Base-by-base conservation (phyloP, 1,140 invertebrate genomes). In the Paramacrobiotus metropolitanus region DNA sequence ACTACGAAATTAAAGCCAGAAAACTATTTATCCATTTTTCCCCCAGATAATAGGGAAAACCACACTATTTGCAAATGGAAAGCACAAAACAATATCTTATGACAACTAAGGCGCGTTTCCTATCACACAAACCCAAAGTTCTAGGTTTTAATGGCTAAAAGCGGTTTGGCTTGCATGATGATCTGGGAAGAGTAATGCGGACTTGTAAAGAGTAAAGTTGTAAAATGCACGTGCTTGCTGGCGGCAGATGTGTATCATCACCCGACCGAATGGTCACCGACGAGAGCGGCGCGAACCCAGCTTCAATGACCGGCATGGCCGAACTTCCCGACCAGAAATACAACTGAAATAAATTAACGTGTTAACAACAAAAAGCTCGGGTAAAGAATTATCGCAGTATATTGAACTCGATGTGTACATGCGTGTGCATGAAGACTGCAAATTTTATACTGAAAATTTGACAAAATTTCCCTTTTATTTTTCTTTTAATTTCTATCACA, bases 101-200 rank as follows among this genome's bases (percentile, higher is more conserved):
- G n/a, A n/a, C n/a, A n/a, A n/a, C n/a, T n/a, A n/a, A n/a, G n/a
- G n/a, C n/a, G n/a, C n/a, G n/a, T n/a, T n/a, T n/a, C n/a, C n/a
- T n/a, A n/a, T n/a, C n/a, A n/a, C n/a, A 99, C 92, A 76, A 99
- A 99, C 70, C 95, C 95, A 78, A 99, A 99, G 68, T 93, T 94
- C 75, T 97, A 97, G 62, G 90, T 92, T 80, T 98, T 96, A 71
- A 99, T 98, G 68, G 95, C 93, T 70, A 97, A 79, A 62, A 96
- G 75, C 62, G 99, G 77, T 78, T 98, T 99, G 70, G 87, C 84
- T 70, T 88, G 82, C 65, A 99, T 80, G 67, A 98, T 87, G 63
- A 84, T 81, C 74, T 92, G 86, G 64, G 86, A 90, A 65, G 91
- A 94, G 77, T 99, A 99, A 61, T 98, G 76, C 59, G 95, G 95